Base-by-base conservation (phyloP, 2,888 invertebrate genomes). In the Orchestes rusci region DNA sequence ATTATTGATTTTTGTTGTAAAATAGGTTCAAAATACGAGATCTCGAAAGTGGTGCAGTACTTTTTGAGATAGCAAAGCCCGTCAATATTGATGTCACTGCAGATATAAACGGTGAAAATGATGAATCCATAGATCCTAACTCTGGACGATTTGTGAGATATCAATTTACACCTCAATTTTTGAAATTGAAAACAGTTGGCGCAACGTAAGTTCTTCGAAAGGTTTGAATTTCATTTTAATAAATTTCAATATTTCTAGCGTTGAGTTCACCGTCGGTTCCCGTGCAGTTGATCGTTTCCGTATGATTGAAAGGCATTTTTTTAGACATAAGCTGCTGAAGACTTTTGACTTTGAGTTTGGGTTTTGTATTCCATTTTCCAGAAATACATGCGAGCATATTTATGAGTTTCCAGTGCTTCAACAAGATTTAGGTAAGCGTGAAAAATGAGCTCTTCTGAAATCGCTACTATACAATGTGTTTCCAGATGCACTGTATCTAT, bases 271-370 rank as follows among this genome's bases (percentile, higher is more conserved):
- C 7, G 94, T 97, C 16, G 97, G 97, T 16, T 79, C 83, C 51
- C 81, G 84, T 57, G 87, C 95, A 18, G 91, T 97, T 2, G 89
- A 86, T 64, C 89, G 93, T 66, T 97, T 99, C 70, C 79, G 97
- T 42, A 99, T 97, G 97, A 94, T 97, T 58, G 96, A 97, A 68
- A 81, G 92, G 34, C 96, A 97, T 69, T 97, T 90, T 73, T 97
- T 95, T 71, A 74, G 90, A 46, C 92, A 97, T 60, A 85, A 83
- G 45, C 72, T 95, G 51, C 74, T 97, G 42, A 97, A 99, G 72
- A 94, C 93, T 7, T 97, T 99, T 72, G 97, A 99, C 68, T 99
- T 99, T 74, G 95, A 97, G 69, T 99, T 99, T 76, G 97, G 97
- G 34, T 99, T 95, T 70, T 97, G 97, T 69, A 96, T 99, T 70